Evolutionary conservation across 2,797 vertebrate species (phyloP).

Genomic region (Sebastes trivittatus): DNA sequence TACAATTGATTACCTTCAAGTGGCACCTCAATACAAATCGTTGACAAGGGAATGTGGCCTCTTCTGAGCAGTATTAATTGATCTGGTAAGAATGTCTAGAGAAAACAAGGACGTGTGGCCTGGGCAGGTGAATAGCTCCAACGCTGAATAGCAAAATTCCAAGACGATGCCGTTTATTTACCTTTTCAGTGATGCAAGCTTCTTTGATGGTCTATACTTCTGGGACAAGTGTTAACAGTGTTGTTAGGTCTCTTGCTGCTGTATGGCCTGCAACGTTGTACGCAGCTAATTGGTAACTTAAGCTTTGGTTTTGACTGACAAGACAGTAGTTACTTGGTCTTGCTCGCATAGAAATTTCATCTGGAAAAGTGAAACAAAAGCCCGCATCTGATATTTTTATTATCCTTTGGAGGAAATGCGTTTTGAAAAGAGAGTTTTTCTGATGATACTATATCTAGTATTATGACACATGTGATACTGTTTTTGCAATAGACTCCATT

Average conservation of each 20-base stretch:
- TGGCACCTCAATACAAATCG: conserved; percentile 70
- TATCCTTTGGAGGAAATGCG: neutral
- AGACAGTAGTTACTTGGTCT: neutral
- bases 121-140: neutral
- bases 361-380: conserved; percentile 1
- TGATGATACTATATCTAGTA: too few relatives aligned
- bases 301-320: neutral
- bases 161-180: conserved; percentile 22
- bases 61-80: conserved; percentile 52
- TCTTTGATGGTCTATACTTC: conserved; percentile 1
- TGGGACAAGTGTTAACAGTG: neutral
- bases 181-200: neutral
- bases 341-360: neutral
- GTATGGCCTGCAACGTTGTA: neutral
- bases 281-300: neutral
- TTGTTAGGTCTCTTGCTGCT: neutral
- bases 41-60: conserved; percentile 53
- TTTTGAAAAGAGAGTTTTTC: neutral
- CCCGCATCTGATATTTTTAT: neutral
- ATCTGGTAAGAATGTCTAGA: conserved; percentile 41
- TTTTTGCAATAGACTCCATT: too few relatives aligned
- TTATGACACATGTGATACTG: too few relatives aligned
- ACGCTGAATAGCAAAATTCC: conserved; percentile 15
- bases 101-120: conserved; percentile 21
- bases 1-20: conserved; percentile 68